Percentiles rank a stretch among this genome's conserved stretches.
Conservation (phyloP, 1,140 invertebrate genomes). For the Drosophila sucinea region DNA sequence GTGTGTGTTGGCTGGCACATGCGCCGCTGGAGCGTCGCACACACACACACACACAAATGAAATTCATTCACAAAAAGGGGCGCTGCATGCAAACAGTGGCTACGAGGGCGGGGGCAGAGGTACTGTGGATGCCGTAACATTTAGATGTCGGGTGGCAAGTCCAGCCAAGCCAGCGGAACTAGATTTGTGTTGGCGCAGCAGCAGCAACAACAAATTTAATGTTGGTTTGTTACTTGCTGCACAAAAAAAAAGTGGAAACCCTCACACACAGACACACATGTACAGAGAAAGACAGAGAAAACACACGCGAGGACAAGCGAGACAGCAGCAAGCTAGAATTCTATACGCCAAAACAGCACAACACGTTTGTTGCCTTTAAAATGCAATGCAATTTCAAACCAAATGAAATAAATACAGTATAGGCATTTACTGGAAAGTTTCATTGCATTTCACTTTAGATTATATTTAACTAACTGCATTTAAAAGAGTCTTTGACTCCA, state of each 20-base stretch:
- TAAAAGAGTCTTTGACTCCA: no score
- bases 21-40: conserved; percentile 64
- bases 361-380: conserved; percentile 40
- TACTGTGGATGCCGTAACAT: conserved; percentile 66
- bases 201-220: conserved; percentile 57
- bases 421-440: conserved; percentile 26
- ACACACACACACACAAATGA: conserved; percentile 39
- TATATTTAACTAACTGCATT: conserved; percentile 7
- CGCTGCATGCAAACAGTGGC: conserved; percentile 55
- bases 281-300: conserved; percentile 3
- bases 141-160: conserved; percentile 53
- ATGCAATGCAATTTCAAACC: conserved; percentile 60
- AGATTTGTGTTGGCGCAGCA: conserved; percentile 59
- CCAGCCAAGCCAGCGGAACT: conserved; percentile 66
- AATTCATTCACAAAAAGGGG: conserved; percentile 79
- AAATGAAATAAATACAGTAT: conserved; percentile 47
- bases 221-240: conserved; percentile 63
- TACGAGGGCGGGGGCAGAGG: conserved; percentile 36
- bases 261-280: conserved; percentile 40
- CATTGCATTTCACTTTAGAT: not conserved
- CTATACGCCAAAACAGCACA: conserved; percentile 45
- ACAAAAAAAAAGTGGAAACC: conserved; percentile 50
- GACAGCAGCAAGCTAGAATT: conserved; percentile 45
- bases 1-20: conserved; percentile 54
- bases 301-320: conserved; percentile 52